Base-by-base conservation (phyloP, 2,113 vertebrate species). In the Aphelocoma coerulescens region DNA sequence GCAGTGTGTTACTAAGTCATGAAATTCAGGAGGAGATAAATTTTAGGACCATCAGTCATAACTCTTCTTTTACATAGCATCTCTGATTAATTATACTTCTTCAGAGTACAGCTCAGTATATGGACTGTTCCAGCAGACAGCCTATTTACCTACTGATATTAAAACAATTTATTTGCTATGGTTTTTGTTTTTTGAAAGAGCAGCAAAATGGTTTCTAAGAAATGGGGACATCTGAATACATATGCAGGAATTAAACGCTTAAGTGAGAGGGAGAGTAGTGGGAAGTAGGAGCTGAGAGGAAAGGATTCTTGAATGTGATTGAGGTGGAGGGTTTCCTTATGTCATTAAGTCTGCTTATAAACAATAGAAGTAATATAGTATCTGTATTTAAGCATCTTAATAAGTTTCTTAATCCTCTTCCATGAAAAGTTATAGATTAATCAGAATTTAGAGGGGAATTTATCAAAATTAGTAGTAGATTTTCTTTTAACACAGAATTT, bases 171-270 rank as follows among this genome's bases (percentile, higher is more conserved):
- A 62, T 71, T 96, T 73, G 46, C 66, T 88, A 22, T 11, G n/a
- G 88, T 76, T 93, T 79, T 59, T 86, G 20, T 11, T 96, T 96
- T 93, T 79, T 65, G 46, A 87, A 89, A 85, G 59, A 68, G 59
- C 32, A 88, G 81, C 21, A 27, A 85, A 89, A 28, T 83, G 58
- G 7, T 80, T 84, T 43, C 30, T n/a, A 55, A 83, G 77, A 71
- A 93, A 85, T 22, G n/a, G 35, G 16, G 10, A 11, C 54, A 49
- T 82, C 72, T 77, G 55, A 87, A 30, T 51, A n/a, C 44, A 15
- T 85, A 44, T 87, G 19, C 24, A 65, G 8, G 59, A 88, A 54
- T 52, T 20, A 52, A 94, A 44, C 30, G 16, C 79, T 71, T 27
- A 59, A 57, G 26, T 7, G 3, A 61, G 61, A 85, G n/a, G 28